Evolutionary conservation across 2,888 invertebrate genomes (phyloP), one percentile per base, ranked within the genome.

Genomic region (Eurois occulta): DNA sequence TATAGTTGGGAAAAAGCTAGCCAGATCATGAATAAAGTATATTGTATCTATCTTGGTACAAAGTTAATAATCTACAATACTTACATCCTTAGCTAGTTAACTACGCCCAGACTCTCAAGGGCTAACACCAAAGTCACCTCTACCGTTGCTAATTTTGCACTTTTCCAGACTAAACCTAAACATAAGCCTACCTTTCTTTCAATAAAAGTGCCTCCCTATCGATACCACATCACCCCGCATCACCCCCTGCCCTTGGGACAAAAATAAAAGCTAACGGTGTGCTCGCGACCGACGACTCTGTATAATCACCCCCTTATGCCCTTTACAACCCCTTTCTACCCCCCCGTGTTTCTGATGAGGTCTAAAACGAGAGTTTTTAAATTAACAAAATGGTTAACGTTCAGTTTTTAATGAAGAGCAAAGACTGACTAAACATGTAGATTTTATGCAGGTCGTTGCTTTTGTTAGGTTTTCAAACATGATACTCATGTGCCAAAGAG

Each of bases 251-350:
- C 88, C 86, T 86, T 80, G 80, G 43, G 58, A 46, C 77, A 88
- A 86, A 88, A 86, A 86, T 88, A 88, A 76, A 78, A 77, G 65
- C 68, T 41, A 66, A 46, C 81, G 65, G 16, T 5, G 77, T 66
- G 55, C 52, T 67, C 24, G 70, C 64, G 55, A 21, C 46, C 41
- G 77, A 5, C 65, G 18, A 21, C 58, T 73, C 65, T 48, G 41
- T 64, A 64, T 78, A 82, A 75, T 75, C 77, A 71, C 38, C 74
- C 84, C 70, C 58, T n/a, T 18, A 38, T 72, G 58, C 75, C 73
- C 74, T 73, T 78, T 65, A 64, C 28, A 38, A 77, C 46, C 60
- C 60, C 41, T 46, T 55, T 71, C 41, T 43, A 18, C 46, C 18
- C 41, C 46, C 18, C 41, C 48, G 48, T 52, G 7, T 48, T 62